Conservation (phyloP, 2,113 vertebrate genomes). For the Sprattus sprattus region DNA sequence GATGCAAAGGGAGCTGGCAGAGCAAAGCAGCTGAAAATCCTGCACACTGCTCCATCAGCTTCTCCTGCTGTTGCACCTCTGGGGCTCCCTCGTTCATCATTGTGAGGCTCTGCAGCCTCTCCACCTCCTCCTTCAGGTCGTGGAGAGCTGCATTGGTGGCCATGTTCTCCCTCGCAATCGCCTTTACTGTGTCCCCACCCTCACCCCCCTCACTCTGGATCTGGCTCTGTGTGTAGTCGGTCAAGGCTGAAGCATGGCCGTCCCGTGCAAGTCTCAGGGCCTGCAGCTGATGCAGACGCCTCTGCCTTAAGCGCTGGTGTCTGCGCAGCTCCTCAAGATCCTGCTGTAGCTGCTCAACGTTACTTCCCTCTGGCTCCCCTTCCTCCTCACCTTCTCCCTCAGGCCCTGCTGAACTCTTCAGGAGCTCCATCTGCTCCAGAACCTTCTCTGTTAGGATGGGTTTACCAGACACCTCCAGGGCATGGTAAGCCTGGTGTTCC, state of each 20-base stretch:
- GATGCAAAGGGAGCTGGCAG: not conserved
- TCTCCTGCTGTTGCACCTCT: not conserved
- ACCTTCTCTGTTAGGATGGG: not conserved
- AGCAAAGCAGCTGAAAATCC: not conserved
- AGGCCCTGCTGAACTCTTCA: not conserved
- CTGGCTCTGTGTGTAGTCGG: not conserved
- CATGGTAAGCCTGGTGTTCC: not conserved
- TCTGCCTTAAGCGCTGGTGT: not conserved
- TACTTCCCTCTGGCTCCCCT: not conserved
- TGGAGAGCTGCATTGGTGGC: not conserved
- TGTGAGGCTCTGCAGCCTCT: not conserved
- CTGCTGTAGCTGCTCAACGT: not conserved
- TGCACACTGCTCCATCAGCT: not conserved
- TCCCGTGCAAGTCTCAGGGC: not conserved
- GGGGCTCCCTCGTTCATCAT: not conserved
- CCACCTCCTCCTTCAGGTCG: not conserved
- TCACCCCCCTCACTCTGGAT: not conserved
- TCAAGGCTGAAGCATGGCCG: not conserved
- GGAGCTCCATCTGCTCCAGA: not conserved
- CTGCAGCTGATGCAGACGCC: constrained; percentile 1
- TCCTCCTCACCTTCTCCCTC: not conserved
- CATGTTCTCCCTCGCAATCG: not conserved
- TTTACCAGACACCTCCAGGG: not conserved
- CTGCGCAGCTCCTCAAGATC: not conserved
- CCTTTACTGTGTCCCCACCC: not conserved